These are phyloP conservation scores for Eumaeus atala DNA, from an alignment of 1,140 invertebrate species.

Conservation along the genomic window DNA sequence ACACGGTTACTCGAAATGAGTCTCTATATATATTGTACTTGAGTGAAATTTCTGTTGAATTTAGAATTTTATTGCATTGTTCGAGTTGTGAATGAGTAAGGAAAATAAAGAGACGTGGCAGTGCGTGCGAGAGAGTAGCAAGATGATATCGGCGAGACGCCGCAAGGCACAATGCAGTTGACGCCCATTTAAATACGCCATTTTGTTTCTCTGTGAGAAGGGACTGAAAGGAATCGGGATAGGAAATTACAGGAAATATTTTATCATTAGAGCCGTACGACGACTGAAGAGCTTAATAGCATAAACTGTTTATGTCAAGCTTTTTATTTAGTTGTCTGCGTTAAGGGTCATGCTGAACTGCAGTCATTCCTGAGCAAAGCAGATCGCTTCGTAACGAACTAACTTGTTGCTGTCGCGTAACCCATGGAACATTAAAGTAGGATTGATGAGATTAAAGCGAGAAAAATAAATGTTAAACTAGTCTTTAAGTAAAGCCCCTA, in stretches of 20 bases:
- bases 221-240: constrained; percentile 52
- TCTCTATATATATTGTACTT: constrained; percentile 24
- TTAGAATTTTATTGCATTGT: constrained; percentile 37
- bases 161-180: constrained; percentile 56
- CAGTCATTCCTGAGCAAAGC: no score
- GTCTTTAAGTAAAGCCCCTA: no score
- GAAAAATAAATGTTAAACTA: no score
- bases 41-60: constrained; percentile 25
- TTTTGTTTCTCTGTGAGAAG: constrained; percentile 54
- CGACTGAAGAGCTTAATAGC: constrained; percentile 11
- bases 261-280: constrained; percentile 39
- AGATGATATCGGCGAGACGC: constrained; percentile 45
- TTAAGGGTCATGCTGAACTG: no score
- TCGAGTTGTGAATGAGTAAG: constrained; percentile 39
- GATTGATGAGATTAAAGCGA: no score
- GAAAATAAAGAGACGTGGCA: constrained; percentile 52
- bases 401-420: no score
- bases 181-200: constrained; percentile 74
- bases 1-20: constrained; percentile 18
- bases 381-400: no score
- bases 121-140: constrained; percentile 47
- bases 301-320: constrained; percentile 2
- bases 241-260: constrained; percentile 67
- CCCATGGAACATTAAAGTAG: no score
- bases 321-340: no score